A percentile compares a stretch with the other conserved stretches of the same genome.
Evolutionary conservation across 1,140 invertebrate species (phyloP).

Genomic region (Aleiodes sp.): DNA sequence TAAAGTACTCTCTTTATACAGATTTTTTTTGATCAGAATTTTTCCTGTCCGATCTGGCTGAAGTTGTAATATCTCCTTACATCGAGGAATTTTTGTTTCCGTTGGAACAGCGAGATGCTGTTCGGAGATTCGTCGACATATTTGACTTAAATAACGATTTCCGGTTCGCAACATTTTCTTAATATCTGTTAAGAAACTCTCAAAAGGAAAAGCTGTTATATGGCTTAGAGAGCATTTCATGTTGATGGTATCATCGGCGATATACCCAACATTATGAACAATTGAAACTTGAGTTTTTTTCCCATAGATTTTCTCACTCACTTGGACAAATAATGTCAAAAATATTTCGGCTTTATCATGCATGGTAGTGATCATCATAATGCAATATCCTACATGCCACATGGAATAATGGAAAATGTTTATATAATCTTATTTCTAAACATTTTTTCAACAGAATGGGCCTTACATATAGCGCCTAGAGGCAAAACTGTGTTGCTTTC

Average conservation of each 20-base stretch:
- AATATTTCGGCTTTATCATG: constrained; percentile 17
- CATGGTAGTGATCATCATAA: neutral
- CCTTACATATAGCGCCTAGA: neutral
- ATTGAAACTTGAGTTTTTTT: constrained; percentile 19
- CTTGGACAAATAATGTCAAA: constrained; percentile 7
- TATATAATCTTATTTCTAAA: neutral
- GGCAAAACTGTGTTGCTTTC: constrained; percentile 15
- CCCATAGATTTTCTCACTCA: constrained; percentile 16
- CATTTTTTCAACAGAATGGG: constrained; percentile 23
- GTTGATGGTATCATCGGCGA: constrained; percentile 21
- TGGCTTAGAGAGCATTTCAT: constrained; percentile 7
- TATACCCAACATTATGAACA: constrained; percentile 10
- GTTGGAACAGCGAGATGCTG: neutral
- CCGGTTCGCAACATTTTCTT: neutral
- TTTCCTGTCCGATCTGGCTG: no score
- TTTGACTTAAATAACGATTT: neutral
- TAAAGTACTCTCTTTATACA: no score
- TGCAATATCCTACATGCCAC: constrained; percentile 22
- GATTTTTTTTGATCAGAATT: no score
- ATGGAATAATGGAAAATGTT: constrained; percentile 25
- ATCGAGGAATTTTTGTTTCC: no score
- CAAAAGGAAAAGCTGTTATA: constrained; percentile 10
- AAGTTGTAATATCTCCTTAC: no score
- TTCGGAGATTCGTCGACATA: neutral
- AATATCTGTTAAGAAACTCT: neutral